Evolutionary conservation across 2,888 invertebrate species (phyloP).

Genomic region (Pseudanteris insignis): DNA sequence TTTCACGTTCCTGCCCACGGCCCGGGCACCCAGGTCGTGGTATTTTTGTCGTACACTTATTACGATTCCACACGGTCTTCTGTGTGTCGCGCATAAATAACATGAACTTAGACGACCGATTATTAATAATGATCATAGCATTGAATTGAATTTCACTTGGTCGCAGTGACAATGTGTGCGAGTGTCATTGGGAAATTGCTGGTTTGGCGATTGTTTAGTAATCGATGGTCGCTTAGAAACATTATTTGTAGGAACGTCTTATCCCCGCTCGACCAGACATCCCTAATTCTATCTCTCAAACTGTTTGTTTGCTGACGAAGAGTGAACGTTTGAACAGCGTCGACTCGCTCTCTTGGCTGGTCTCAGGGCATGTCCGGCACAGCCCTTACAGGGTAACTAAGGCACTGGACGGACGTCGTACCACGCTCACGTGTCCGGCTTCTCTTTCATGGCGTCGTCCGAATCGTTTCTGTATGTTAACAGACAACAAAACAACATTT

Average conservation of each 20-base stretch:
- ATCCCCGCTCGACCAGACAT: too few species aligned
- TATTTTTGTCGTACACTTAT: too few species aligned
- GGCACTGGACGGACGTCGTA: conserved; percentile 2
- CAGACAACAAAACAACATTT: conserved; percentile 11
- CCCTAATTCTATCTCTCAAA: too few species aligned
- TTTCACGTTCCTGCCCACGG: too few species aligned
- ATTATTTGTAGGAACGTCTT: conserved; percentile 14
- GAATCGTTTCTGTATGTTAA: conserved; percentile 17
- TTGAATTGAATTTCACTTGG: too few species aligned
- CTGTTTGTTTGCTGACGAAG: too few species aligned
- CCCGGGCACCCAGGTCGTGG: too few species aligned
- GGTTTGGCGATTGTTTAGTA: conserved; percentile 1
- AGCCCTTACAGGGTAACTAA: conserved; percentile 2
- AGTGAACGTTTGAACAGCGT: neutral
- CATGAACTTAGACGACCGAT: too few species aligned
- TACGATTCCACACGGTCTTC: too few species aligned
- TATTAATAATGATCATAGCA: too few species aligned
- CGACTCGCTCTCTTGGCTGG: neutral
- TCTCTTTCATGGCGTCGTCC: conserved; percentile 22
- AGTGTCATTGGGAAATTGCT: conserved; percentile 1
- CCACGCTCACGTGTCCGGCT: conserved; percentile 20
- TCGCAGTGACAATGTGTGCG: too few species aligned
- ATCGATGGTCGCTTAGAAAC: conserved; percentile 6
- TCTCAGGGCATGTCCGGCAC: neutral
- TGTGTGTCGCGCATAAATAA: too few species aligned